Evolutionary conservation across 2,797 vertebrate genomes (phyloP), one percentile per base, ranked within the genome.

Genomic region (Peromyscus melanophrys): DNA sequence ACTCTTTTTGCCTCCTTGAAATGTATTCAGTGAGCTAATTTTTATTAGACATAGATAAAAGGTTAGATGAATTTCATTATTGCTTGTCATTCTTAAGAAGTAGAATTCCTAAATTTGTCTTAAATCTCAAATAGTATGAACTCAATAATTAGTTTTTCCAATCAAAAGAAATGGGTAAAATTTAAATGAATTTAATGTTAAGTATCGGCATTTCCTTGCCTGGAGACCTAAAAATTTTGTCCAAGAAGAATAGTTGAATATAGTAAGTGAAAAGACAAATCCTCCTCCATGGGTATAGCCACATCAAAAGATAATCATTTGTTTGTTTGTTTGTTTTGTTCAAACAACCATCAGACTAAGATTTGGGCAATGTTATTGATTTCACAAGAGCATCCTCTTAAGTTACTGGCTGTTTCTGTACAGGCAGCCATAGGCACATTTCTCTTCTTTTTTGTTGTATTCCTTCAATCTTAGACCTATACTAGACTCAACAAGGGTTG

Each of bases 101-200:
- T 84, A 27, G 17, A 31, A 94, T 76, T 89, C 10, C 34, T 52
- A 93, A 85, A 27, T 67, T 73, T 14, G 31, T 83, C 59, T 49
- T n/a, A 95, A 69, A 52, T 92, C 89, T 93, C 83, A 77, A 27
- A 75, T 4, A 69, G 14, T 67, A 29, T 85, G 4, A 94, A 63
- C 6, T 80, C 13, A 81, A n/a, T 90, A 95, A 37, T 87, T 89
- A 87, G 43, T 73, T 78, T 77, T 85, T 87, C 29, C 11, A 89
- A 46, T 71, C 23, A 61, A 11, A 75, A 16, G 1, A 88, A 89
- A 82, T 77, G 46, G 12, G 31, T 4, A 92, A 86, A 71, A 76
- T 1, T 93, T 21, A 94, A 49, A 37, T n/a, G 69, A 91, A 89
- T 81, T 80, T 76, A 85, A 84, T 77, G n/a, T 59, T 55, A 85